A percentile compares a stretch with the other conserved stretches of the same genome.
These are phyloP conservation scores for Stegana nigrithorax DNA, from an alignment of 2,888 invertebrate genomes.

Conservation along the genomic window DNA sequence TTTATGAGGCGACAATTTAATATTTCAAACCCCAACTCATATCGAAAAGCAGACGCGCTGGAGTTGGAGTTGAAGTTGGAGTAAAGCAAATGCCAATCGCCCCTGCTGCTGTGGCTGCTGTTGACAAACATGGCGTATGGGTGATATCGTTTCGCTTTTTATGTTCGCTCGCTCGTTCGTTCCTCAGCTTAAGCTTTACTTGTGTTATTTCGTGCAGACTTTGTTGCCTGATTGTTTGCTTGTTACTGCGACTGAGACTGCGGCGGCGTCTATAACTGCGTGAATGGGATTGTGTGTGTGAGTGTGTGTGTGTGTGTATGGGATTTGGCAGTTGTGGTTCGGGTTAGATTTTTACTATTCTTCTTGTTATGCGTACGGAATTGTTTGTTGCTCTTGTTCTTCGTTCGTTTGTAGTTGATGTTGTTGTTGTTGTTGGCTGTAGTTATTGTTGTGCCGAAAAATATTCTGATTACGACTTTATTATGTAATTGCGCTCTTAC, in stretches of 20 bases:
- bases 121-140: conserved; percentile 1
- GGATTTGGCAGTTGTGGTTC: neutral
- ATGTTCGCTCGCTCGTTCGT: neutral
- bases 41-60: no score
- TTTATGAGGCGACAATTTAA: conserved; percentile 6
- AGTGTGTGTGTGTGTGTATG: no score
- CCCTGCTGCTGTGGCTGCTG: no score
- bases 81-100: neutral
- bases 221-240: no score
- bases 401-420: conserved; percentile 5
- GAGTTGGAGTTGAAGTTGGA: no score
- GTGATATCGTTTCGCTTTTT: neutral
- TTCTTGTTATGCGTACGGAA: no score
- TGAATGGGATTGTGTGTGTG: no score
- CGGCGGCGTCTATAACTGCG: no score
- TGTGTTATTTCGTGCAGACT: neutral
- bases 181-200: neutral
- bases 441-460: no score
- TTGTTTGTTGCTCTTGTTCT: neutral
- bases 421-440: no score
- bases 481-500: conserved; percentile 6
- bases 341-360: neutral
- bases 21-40: neutral
- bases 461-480: conserved; percentile 12
- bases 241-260: neutral